Conservation (phyloP, 1,140 invertebrate species). For the Neoseiulus cucumeris region DNA sequence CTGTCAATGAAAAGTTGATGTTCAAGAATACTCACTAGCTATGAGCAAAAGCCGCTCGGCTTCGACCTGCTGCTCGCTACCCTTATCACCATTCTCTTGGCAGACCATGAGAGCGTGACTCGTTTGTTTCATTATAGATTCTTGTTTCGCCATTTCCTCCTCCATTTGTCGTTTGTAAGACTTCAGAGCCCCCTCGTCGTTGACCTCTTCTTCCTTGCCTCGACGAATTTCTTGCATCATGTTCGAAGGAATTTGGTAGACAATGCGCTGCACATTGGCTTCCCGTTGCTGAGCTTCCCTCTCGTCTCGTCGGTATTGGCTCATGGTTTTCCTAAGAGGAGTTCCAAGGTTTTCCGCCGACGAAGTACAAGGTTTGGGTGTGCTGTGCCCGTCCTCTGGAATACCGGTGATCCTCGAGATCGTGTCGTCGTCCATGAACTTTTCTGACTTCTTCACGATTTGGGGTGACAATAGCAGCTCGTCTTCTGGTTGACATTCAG, state of each 20-base stretch:
- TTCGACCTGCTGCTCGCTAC: conserved; percentile 1
- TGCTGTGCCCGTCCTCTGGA: conserved; percentile 1
- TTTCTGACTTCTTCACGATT: background rate
- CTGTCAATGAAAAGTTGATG: background rate
- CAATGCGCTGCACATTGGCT: background rate
- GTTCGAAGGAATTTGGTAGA: background rate
- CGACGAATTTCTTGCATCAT: conserved; percentile 3
- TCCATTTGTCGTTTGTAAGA: background rate
- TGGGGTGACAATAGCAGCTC: background rate
- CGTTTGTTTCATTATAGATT: conserved; percentile 4
- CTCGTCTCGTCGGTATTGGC: background rate
- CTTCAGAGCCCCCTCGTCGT: background rate
- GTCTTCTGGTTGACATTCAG: background rate
- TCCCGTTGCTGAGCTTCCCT: background rate
- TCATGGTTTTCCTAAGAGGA: background rate
- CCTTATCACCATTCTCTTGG: background rate
- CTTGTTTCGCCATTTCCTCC: background rate
- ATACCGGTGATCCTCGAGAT: conserved; percentile 2
- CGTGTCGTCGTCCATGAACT: background rate
- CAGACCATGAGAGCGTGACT: background rate
- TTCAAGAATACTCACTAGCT: background rate
- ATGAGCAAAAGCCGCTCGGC: conserved; percentile 3
- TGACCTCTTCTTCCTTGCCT: background rate
- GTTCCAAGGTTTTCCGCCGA: background rate
- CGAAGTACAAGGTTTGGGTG: background rate